phyloP scores from a whole-genome alignment of 2,797 vertebrate genomes.

The Diplodus sargus region DNA sequence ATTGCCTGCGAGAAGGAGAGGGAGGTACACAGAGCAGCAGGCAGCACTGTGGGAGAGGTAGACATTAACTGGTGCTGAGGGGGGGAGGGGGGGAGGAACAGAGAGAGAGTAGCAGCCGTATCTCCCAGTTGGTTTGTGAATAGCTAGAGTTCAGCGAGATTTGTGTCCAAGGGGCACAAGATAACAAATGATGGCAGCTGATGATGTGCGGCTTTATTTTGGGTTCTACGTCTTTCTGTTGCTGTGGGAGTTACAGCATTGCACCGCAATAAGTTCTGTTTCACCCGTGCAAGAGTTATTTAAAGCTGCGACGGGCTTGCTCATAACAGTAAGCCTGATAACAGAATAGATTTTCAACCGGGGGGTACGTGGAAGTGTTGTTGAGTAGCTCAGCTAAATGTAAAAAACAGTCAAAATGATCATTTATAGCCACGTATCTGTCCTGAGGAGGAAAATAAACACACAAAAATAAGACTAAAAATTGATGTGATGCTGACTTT shows the following conservation, averaged over 20 bases:
- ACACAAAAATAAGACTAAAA: not conserved
- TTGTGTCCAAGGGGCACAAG: conserved; percentile 53
- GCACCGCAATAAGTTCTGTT: conserved; percentile 37
- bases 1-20: conserved; percentile 71
- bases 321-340: conserved; percentile 10
- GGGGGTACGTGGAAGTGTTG: not conserved
- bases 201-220: conserved; percentile 43
- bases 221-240: conserved; percentile 18
- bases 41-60: conserved; percentile 54
- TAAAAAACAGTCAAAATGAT: not conserved
- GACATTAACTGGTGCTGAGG: conserved; percentile 47
- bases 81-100: conserved; percentile 1
- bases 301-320: conserved; percentile 29
- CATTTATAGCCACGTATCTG: not conserved
- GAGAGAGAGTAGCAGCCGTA: conserved; percentile 14
- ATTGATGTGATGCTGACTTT: not conserved
- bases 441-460: not conserved
- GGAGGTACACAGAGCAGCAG: conserved; percentile 51
- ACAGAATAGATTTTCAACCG: conserved; percentile 4
- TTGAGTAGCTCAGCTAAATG: not conserved
- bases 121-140: conserved; percentile 50
- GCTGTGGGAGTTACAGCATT: conserved; percentile 28
- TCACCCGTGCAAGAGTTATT: conserved; percentile 34
- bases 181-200: conserved; percentile 50
- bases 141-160: conserved; percentile 51